A percentile compares a stretch with the other conserved stretches of the same genome.
phyloP scores from a whole-genome alignment of 1,140 invertebrate genomes.

The Drosophila sucinea region DNA sequence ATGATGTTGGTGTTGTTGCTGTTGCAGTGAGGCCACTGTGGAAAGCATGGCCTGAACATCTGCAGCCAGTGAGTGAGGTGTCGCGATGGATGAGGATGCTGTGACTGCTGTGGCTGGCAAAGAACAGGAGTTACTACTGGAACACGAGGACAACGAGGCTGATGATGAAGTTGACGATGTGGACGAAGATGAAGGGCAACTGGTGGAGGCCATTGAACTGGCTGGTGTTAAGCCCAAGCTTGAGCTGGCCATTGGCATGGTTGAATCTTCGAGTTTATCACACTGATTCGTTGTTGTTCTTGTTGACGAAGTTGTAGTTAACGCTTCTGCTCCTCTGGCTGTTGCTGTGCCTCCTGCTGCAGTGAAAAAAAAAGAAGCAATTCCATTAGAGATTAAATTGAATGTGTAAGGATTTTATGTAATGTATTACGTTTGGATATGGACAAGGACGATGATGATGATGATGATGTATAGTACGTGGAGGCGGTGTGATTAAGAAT shows the following conservation, averaged over 20 bases:
- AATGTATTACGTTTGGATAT: constrained; percentile 8
- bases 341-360: constrained; percentile 38
- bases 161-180: constrained; percentile 60
- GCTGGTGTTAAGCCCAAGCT: constrained; percentile 42
- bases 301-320: constrained; percentile 30
- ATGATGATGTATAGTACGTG: constrained; percentile 45
- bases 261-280: constrained; percentile 63
- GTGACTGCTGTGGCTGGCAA: constrained; percentile 41
- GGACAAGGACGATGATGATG: constrained; percentile 60
- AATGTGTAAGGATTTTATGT: neutral
- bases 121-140: constrained; percentile 63
- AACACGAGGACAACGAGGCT: constrained; percentile 63
- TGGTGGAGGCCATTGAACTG: constrained; percentile 56
- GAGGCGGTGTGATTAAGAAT: constrained; percentile 49
- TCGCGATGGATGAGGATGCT: constrained; percentile 49
- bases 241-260: constrained; percentile 51
- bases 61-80: constrained; percentile 45
- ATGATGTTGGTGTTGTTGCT: constrained; percentile 31
- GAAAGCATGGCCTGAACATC: constrained; percentile 65
- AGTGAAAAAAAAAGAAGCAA: constrained; percentile 24
- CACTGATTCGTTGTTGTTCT: constrained; percentile 20
- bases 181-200: constrained; percentile 56
- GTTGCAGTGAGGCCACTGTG: constrained; percentile 59
- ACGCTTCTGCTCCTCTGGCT: constrained; percentile 36
- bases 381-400: neutral